Conservation (phyloP, 2,113 vertebrate species). For the Rhinopithecus roxellana region DNA sequence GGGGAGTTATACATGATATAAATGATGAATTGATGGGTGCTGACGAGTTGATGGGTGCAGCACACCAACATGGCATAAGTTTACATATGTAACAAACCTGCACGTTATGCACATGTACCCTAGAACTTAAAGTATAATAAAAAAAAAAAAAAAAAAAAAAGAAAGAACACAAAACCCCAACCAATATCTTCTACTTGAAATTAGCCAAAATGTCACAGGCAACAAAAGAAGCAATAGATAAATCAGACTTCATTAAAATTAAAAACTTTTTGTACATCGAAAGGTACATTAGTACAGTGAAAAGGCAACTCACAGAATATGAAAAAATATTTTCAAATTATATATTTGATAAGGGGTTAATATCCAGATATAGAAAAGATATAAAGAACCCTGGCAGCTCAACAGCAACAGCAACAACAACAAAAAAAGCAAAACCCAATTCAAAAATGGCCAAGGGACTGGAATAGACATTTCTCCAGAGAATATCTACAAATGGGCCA, state of each 20-base stretch:
- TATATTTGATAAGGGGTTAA: background rate
- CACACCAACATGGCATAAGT: too few relatives aligned
- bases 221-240: background rate
- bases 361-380: background rate
- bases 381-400: background rate
- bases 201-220: background rate
- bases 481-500: background rate
- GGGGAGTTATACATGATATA: too few relatives aligned
- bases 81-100: too few relatives aligned
- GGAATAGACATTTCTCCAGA: background rate
- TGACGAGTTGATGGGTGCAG: too few relatives aligned
- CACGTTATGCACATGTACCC: too few relatives aligned
- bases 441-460: background rate
- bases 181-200: background rate
- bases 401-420: background rate
- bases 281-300: background rate
- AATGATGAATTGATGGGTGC: too few relatives aligned
- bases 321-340: conserved; percentile 9
- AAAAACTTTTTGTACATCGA: background rate
- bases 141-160: too few relatives aligned
- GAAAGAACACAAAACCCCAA: background rate
- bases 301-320: background rate
- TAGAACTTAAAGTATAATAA: too few relatives aligned
- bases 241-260: background rate
- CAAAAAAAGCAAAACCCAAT: background rate